These are phyloP conservation scores for Lycopodina hypogea DNA, from an alignment of 37 sponge, comb jelly and placozoan genomes.

Conservation along the genomic window DNA sequence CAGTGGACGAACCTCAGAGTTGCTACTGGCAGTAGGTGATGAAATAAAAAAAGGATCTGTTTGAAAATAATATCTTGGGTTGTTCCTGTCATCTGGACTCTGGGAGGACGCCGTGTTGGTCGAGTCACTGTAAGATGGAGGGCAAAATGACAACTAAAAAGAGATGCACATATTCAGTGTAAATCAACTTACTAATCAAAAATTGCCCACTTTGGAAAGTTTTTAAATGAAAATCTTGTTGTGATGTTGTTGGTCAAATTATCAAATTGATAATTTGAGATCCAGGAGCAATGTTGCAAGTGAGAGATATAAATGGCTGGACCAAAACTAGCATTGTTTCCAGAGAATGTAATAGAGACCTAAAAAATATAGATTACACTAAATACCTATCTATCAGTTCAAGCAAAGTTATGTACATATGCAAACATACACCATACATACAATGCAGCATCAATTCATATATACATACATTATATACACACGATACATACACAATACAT, in stretches of 20 bases:
- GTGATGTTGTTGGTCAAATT: neutral
- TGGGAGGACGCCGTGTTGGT: slow-evolving; percentile 22
- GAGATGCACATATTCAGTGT: neutral
- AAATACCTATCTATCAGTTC: neutral
- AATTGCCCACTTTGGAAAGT: slow-evolving; percentile 43
- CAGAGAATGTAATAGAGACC: slow-evolving; percentile 53
- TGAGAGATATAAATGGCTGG: slow-evolving; percentile 48
- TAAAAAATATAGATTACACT: neutral
- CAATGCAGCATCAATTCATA: neutral
- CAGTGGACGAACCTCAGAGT: no score
- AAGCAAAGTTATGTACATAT: neutral
- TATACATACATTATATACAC: neutral
- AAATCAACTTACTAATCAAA: slow-evolving; percentile 30
- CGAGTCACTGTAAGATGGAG: neutral
- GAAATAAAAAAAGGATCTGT: slow-evolving; percentile 18
- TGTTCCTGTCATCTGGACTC: neutral
- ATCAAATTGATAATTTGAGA: neutral
- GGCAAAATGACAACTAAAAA: neutral
- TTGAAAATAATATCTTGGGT: slow-evolving; percentile 25
- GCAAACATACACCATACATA: neutral
- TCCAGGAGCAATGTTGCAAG: slow-evolving; percentile 65
- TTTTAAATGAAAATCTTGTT: slow-evolving; percentile 5
- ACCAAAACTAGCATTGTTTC: slow-evolving; percentile 55
- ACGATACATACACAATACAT: no score
- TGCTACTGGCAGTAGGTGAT: no score